Evolutionary conservation across 2,888 invertebrate genomes (phyloP).

Genomic region (Hecatera dysodea): DNA sequence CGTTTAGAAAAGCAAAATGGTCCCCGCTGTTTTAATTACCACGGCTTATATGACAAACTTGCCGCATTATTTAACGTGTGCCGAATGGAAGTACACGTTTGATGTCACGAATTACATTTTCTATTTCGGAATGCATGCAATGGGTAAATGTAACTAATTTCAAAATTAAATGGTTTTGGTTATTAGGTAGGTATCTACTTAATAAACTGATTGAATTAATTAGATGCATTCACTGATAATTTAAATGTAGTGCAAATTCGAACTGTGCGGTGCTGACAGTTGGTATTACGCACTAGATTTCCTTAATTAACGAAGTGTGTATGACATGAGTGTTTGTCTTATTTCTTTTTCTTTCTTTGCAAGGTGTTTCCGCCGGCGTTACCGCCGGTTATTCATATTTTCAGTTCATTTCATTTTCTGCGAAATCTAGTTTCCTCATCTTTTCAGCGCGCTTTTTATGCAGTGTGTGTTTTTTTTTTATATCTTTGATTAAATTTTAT

Average conservation of each 20-base stretch:
- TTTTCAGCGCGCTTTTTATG: not conserved
- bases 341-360: no score
- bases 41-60: not conserved
- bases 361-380: not conserved
- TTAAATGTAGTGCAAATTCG: no score
- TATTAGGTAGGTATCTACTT: not conserved
- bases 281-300: no score
- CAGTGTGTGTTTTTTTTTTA: not conserved
- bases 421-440: not conserved
- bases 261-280: no score
- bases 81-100: not conserved
- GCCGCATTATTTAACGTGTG: conserved; percentile 4
- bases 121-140: not conserved
- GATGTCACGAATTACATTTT: not conserved
- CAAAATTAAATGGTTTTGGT: not conserved
- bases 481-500: not conserved
- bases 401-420: not conserved
- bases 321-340: no score
- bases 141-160: not conserved
- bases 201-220: no score
- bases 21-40: conserved; percentile 29
- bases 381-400: not conserved
- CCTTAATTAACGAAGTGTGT: no score
- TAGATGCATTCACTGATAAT: no score
- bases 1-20: conserved; percentile 24